Evolutionary conservation across 2,888 invertebrate species (phyloP).

Genomic region (Drosophila maculinotata): DNA sequence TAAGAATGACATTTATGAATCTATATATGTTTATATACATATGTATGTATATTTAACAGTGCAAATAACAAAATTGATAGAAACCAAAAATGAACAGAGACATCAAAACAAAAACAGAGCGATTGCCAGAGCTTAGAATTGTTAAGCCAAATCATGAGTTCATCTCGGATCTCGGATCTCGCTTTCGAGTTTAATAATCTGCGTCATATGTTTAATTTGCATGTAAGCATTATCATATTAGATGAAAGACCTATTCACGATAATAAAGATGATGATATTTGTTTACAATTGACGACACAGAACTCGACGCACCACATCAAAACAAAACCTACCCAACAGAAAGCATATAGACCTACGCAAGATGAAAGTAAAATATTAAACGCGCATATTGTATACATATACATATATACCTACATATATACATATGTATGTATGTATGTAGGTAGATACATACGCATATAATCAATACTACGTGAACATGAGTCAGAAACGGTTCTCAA

Average conservation of each 20-base stretch:
- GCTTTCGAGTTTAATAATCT: not conserved
- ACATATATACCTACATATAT: slow-evolving; percentile 1
- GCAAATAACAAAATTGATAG: slow-evolving; percentile 5
- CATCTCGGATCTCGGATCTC: too few relatives aligned
- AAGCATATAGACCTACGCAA: slow-evolving; percentile 32
- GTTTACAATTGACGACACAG: slow-evolving; percentile 22
- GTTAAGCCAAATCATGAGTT: too few relatives aligned
- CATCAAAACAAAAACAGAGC: slow-evolving; percentile 35
- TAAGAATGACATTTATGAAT: slow-evolving; percentile 26
- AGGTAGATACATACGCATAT: not conserved
- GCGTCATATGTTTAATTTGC: slow-evolving; percentile 7
- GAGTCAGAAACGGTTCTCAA: slow-evolving; percentile 29
- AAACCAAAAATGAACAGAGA: too few relatives aligned
- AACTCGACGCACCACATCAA: not conserved
- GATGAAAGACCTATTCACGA: not conserved
- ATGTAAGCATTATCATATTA: slow-evolving; percentile 6
- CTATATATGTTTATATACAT: not conserved
- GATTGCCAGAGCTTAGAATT: slow-evolving; percentile 2
- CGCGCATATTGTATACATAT: slow-evolving; percentile 5
- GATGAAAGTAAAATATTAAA: slow-evolving; percentile 31
- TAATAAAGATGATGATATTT: slow-evolving; percentile 12
- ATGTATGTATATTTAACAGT: not conserved
- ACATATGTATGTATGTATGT: not conserved
- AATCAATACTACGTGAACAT: slow-evolving; percentile 22
- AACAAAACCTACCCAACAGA: slow-evolving; percentile 40